Base-by-base conservation (phyloP, 2,797 vertebrate species). In the Gymnoscopelus microlampas region DNA sequence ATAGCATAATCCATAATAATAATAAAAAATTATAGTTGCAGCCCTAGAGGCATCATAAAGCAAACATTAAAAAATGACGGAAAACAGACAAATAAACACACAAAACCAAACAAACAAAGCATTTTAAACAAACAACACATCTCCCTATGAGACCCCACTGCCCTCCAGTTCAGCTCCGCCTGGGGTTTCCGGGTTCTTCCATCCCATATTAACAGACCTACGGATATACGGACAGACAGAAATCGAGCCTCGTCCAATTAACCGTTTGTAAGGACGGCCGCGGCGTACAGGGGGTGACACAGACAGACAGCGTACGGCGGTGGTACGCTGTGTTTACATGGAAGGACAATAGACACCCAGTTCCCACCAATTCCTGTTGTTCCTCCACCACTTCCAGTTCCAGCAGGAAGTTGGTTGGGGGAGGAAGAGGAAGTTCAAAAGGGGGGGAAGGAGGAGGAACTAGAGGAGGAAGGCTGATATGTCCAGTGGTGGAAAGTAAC, bases 281-380 rank as follows among this genome's bases (percentile, higher is more conserved):
- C 74, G 56, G 26, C 60, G 19, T 81, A 82, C 87, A 47, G 19
- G 78, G 51, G 76, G 84, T 84, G 85, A 85, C 90, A 88, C 89
- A 90, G 87, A 85, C 86, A 89, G 74, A 77, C 81, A 19, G 19
- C 19, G 19, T 60, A 73, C 76, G 72, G 78, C 83, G 84, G 76
- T 8, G 74, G 83, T 29, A 29, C 26, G 26, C 2, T 29, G 87
- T 73, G 92, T 93, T 93, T 91, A 92, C 63, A 86, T 0, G 80
- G 62, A 85, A 19, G 83, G 87, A 92, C 89, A 92, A 92, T 92
- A 87, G 88, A 91, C 87, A 82, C 82, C 78, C 19, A 89, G 88
- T 90, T 90, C 88, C 88, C 84, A 88, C 82, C 81, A 74, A 90
- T 90, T 92, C 89, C 88, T 92, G 90, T 91, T 91, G 88, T 91